Evolutionary conservation across 2,113 vertebrate genomes (phyloP).

Genomic region (Rousettus leschenaultii): DNA sequence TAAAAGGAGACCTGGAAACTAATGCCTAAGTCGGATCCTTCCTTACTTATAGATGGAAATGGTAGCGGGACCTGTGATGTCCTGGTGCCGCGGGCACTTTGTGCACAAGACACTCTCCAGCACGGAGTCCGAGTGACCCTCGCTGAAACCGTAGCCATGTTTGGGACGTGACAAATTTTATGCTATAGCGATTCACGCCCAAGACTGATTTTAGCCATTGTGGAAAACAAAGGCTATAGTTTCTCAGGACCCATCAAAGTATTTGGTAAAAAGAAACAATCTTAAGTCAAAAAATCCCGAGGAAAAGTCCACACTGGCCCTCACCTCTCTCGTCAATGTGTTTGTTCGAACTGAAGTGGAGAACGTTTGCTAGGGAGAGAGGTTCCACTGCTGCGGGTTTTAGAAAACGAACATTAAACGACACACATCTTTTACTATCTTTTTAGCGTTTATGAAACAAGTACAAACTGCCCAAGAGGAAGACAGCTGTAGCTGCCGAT

Average conservation of each 20-base stretch:
- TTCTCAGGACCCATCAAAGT: neutral
- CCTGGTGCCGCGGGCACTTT: no score
- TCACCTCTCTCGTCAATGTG: neutral
- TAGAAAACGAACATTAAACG: neutral
- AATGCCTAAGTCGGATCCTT: neutral
- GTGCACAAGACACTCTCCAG: neutral
- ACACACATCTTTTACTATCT: neutral
- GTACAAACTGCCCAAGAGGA: constrained; percentile 77
- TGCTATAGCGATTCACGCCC: neutral
- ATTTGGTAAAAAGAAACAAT: neutral
- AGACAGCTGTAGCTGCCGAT: constrained; percentile 88
- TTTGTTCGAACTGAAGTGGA: neutral
- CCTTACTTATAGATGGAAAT: neutral
- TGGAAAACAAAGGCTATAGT: neutral
- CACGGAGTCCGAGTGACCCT: no score
- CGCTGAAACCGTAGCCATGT: rapidly evolving
- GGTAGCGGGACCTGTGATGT: neutral
- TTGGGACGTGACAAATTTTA: neutral
- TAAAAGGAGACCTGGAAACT: neutral
- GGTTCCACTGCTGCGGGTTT: neutral
- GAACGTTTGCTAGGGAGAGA: neutral
- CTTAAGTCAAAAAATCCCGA: neutral
- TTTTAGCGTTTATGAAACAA: constrained; percentile 65
- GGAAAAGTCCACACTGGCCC: neutral
- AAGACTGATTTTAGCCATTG: neutral